Base-by-base conservation (phyloP, 1,140 invertebrate genomes). In the Zaprionus ghesquierei region DNA sequence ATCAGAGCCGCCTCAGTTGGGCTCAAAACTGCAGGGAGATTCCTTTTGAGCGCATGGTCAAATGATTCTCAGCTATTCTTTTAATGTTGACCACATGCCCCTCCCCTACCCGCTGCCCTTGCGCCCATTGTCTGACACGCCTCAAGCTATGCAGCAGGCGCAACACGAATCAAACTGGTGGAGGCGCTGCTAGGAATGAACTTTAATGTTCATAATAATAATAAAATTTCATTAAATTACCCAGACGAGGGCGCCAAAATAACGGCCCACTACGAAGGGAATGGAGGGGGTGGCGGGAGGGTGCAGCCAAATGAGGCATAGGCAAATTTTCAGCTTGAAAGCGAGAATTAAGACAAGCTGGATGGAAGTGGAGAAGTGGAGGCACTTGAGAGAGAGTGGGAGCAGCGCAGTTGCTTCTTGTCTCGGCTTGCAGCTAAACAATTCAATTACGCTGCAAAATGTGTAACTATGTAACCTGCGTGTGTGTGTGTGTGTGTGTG, bases 151-250 rank as follows among this genome's bases (percentile, higher is more conserved):
- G 84, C 79, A 89, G 46, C 72, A 82, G 41, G n/a, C 18, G n/a
- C n/a, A n/a, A n/a, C n/a, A 22, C 2, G 2, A 20, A 20, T 0
- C 0, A 20, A 44, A 9, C 10, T 10, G 18, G 1, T 2, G 15
- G 9, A 20, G 3, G 54, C 44, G 20, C 33, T 23, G 49, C 54
- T 1, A 18, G 22, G 8, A 81, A 90, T 90, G 81, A 90, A 90
- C 79, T 87, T 82, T 87, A 87, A 87, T 87, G 70, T 90, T 81
- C 82, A 90, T 90, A 89, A 90, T 89, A 89, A 90, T 89, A 87
- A 90, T 90, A 90, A 90, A 90, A 90, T 90, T 90, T 90, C 82
- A 90, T 90, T 84, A 90, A 90, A 90, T 75, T 90, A 73, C 82
- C 81, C 58, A 74, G 54, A 27, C 54, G 44, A 44, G 41, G 38